These are phyloP conservation scores for Pollenia labialis DNA, from an alignment of 2,888 invertebrate species.

Conservation along the genomic window DNA sequence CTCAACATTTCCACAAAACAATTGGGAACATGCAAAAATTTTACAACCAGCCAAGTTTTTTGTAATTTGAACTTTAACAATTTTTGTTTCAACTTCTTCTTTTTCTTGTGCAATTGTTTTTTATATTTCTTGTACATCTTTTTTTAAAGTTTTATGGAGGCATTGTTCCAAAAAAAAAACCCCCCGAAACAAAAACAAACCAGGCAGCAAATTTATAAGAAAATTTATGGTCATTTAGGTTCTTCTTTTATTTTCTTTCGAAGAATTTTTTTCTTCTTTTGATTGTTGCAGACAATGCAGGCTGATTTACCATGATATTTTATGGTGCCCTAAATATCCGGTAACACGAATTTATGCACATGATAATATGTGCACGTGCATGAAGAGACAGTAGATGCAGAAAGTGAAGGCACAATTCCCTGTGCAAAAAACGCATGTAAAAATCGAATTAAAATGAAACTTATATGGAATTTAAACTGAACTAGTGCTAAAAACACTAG, in stretches of 20 bases:
- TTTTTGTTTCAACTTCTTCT: background rate
- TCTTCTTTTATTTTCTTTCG: background rate
- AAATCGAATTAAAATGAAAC: too few species aligned
- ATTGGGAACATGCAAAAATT: constrained; percentile 43
- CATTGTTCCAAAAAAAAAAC: constrained; percentile 32
- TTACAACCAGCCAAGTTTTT: background rate
- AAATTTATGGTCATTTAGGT: constrained; percentile 57
- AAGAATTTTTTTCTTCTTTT: background rate
- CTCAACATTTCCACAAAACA: constrained; percentile 40
- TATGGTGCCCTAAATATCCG: constrained; percentile 43
- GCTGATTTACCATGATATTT: constrained; percentile 32
- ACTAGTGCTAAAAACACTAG: too few species aligned
- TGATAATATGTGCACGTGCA: background rate
- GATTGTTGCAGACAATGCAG: constrained; percentile 23
- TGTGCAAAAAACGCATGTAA: too few species aligned
- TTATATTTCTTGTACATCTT: background rate
- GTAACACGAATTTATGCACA: constrained; percentile 22
- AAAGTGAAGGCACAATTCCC: background rate
- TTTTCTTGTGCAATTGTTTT: constrained; percentile 11
- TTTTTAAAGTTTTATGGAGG: constrained; percentile 1
- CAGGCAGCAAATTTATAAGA: constrained; percentile 33
- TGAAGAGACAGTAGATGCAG: background rate
- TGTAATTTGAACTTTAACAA: constrained; percentile 23
- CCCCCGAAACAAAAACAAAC: background rate
- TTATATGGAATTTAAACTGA: too few species aligned